Evolutionary conservation across 2,888 invertebrate genomes (phyloP), one percentile per base, ranked within the genome.

Genomic region (Micropterix aruncella): DNA sequence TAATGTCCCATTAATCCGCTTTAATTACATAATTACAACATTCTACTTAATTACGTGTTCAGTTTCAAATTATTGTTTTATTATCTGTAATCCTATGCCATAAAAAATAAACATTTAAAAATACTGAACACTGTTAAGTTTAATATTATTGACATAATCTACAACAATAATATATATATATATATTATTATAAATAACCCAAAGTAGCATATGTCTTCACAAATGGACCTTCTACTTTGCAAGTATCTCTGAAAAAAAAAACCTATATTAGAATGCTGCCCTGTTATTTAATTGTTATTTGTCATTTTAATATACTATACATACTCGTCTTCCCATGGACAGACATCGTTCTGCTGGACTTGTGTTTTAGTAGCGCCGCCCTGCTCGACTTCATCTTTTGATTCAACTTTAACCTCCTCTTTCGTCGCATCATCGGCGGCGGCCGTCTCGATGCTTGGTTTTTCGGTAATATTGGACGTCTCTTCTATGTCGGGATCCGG

Each of bases 291-390:
- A n/a, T n/a, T n/a, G n/a, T n/a, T n/a, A n/a, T n/a, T n/a, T n/a
- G n/a, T n/a, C n/a, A n/a, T n/a, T n/a, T n/a, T n/a, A n/a, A n/a
- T n/a, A n/a, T n/a, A n/a, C n/a, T n/a, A n/a, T 65, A 85, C 90
- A 87, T 77, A 91, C 91, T 91, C 90, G 72, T 91, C 89, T 77
- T 91, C 91, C 91, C 92, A 92, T 46, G 91, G 91, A 73, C 91
- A 92, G 61, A 91, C 81, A 68, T 89, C 86, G 68, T 83, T 87
- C 66, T 78, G 77, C 66, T 80, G 62, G 57, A 60, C 63, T 38
- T 44, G 16, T 51, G 60, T 59, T 51, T 63, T 64, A 56, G 59
- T 60, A 58, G 60, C 55, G 58, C 43, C 37, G 17, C 57, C 60
- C 57, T 57, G 57, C 56, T 61, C 64, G 60, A 57, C 62, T 58